These are phyloP conservation scores for Aporophyla lueneburgensis DNA, from an alignment of 2,888 invertebrate species.

Conservation along the genomic window DNA sequence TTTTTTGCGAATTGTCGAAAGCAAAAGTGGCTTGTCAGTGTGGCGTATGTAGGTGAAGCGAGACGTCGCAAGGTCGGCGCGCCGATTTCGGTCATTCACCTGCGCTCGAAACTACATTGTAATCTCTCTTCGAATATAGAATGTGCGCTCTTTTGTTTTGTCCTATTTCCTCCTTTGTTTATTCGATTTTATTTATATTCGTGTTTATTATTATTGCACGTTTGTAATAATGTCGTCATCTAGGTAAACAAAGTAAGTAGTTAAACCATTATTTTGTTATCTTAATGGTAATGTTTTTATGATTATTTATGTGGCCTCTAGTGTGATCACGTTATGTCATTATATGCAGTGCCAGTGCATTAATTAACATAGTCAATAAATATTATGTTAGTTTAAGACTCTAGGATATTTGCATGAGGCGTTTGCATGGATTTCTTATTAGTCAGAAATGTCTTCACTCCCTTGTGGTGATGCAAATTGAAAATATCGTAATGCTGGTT, in stretches of 20 bases:
- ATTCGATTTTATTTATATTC: conserved; percentile 40
- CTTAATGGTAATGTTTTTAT: conserved; percentile 6
- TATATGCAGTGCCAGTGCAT: conserved; percentile 19
- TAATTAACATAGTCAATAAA: conserved; percentile 15
- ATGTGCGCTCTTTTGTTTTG: conserved; percentile 51
- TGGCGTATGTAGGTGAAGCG: conserved; percentile 89
- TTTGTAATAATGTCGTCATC: not conserved
- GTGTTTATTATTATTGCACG: conserved; percentile 9
- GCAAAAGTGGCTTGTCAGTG: conserved; percentile 88
- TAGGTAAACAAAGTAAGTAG: not conserved
- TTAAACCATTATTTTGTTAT: not conserved
- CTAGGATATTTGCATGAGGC: not conserved
- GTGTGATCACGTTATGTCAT: not conserved
- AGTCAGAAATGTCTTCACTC: not conserved
- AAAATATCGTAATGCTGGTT: not conserved
- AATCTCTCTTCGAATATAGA: conserved; percentile 73
- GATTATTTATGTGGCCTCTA: conserved; percentile 17
- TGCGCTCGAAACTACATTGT: conserved; percentile 78
- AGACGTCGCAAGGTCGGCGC: conserved; percentile 88
- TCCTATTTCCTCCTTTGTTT: conserved; percentile 45
- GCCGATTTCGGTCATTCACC: conserved; percentile 90
- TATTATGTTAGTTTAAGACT: conserved; percentile 1
- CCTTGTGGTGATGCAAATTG: not conserved
- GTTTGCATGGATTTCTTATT: not conserved
- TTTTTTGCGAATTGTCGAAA: conserved; percentile 90